These are phyloP conservation scores for Dunckerocampus dactyliophorus DNA, from an alignment of 2,113 vertebrate genomes.

Conservation along the genomic window DNA sequence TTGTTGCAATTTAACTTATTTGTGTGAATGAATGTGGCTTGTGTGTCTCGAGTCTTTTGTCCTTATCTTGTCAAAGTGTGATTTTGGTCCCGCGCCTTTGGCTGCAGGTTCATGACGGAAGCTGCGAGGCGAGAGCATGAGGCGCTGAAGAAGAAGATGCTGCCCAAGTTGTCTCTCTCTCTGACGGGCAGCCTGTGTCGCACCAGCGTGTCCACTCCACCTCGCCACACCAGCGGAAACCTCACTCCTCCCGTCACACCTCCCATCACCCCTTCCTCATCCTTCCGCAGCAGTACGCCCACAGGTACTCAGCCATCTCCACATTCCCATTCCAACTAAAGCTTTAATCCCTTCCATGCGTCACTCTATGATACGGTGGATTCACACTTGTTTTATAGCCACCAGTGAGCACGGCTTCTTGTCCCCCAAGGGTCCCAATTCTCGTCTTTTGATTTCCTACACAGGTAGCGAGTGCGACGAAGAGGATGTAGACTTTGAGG, in stretches of 20 bases:
- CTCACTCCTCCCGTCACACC: conserved; percentile 97
- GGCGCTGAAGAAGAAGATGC: conserved; percentile 89
- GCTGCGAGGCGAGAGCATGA: conserved; percentile 93
- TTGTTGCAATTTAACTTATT: no score
- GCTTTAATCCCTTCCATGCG: background rate
- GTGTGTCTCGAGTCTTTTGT: background rate
- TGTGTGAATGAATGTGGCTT: no score
- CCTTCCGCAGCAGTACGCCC: conserved; percentile 94
- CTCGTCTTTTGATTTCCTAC: background rate
- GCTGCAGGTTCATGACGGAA: conserved; percentile 92
- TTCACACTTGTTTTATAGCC: background rate
- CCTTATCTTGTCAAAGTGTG: background rate
- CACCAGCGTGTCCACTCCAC: conserved; percentile 86
- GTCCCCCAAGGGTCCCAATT: background rate
- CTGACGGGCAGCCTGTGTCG: conserved; percentile 85
- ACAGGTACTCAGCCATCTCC: conserved; percentile 67
- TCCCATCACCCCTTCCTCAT: conserved; percentile 96
- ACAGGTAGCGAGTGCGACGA: conserved; percentile 96
- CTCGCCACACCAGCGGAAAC: conserved; percentile 93
- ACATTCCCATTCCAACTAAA: background rate
- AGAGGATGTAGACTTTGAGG: conserved; percentile 95
- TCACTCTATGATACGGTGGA: background rate
- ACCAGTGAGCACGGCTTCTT: no score
- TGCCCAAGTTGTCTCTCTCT: conserved; percentile 90
- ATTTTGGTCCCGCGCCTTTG: background rate